These are phyloP conservation scores for Neolamprologus hecqui DNA, from an alignment of 2,113 vertebrate genomes.

Conservation along the genomic window DNA sequence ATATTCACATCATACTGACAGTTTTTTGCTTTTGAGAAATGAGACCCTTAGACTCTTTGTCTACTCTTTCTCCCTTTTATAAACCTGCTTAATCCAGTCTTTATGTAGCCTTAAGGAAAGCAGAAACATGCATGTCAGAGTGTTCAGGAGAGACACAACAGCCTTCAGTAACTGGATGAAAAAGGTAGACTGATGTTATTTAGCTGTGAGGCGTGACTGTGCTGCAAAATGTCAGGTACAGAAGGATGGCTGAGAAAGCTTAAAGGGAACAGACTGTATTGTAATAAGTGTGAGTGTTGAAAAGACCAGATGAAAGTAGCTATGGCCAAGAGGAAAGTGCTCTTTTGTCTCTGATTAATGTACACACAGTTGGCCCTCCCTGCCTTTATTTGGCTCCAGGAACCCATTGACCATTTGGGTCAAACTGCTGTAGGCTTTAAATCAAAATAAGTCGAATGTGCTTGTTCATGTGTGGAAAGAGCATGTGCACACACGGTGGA, in stretches of 20 bases:
- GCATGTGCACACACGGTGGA: neutral
- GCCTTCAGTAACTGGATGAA: neutral
- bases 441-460: neutral
- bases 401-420: conserved; percentile 44
- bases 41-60: neutral
- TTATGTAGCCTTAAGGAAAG: neutral
- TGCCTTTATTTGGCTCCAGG: conserved; percentile 14
- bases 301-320: neutral
- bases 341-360: conserved; percentile 25
- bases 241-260: neutral
- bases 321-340: neutral
- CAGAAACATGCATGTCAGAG: neutral
- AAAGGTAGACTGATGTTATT: neutral
- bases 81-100: neutral
- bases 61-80: neutral
- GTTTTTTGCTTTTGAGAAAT: neutral
- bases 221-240: neutral
- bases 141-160: neutral
- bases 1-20: neutral
- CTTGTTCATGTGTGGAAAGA: neutral
- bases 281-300: neutral
- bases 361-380: neutral
- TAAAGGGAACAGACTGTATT: neutral
- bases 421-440: conserved; percentile 20
- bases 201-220: neutral